Conservation (phyloP, 2,888 invertebrate genomes). For the Piscicola geometra region DNA sequence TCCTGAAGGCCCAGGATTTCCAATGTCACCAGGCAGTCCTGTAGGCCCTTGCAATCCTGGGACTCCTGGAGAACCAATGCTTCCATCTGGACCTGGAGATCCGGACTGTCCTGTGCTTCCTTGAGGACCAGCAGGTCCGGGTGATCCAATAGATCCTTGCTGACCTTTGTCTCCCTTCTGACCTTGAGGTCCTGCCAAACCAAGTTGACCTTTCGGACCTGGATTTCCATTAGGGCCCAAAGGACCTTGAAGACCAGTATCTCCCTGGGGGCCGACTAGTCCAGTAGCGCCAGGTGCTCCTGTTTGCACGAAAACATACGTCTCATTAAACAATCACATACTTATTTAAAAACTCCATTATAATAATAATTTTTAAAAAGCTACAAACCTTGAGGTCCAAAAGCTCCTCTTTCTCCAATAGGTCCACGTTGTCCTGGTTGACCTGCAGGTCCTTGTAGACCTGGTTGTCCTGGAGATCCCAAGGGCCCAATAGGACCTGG, state of each 20-base stretch:
- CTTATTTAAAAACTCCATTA: too few species aligned
- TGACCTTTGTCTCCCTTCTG: conserved; percentile 7
- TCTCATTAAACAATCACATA: too few species aligned
- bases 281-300: conserved; percentile 57
- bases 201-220: conserved; percentile 27
- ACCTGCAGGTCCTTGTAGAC: conserved; percentile 36
- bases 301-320: too few species aligned
- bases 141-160: conserved; percentile 7
- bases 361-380: too few species aligned
- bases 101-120: conserved; percentile 44
- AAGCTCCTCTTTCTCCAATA: conserved; percentile 30
- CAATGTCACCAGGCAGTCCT: conserved; percentile 41
- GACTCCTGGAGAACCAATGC: conserved; percentile 40
- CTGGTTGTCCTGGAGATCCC: conserved; percentile 31
- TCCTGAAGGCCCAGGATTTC: conserved; percentile 28
- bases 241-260: conserved; percentile 36
- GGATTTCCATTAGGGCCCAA: conserved; percentile 37
- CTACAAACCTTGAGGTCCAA: conserved; percentile 33
- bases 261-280: conserved; percentile 69
- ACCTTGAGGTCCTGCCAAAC: conserved; percentile 3
- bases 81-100: conserved; percentile 40
- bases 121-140: conserved; percentile 39
- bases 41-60: conserved; percentile 44
- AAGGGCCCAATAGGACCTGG: conserved; percentile 34
- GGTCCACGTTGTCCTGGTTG: conserved; percentile 34